phyloP scores from a whole-genome alignment of 1,140 invertebrate genomes.

The Harlomillsia oculata region DNA sequence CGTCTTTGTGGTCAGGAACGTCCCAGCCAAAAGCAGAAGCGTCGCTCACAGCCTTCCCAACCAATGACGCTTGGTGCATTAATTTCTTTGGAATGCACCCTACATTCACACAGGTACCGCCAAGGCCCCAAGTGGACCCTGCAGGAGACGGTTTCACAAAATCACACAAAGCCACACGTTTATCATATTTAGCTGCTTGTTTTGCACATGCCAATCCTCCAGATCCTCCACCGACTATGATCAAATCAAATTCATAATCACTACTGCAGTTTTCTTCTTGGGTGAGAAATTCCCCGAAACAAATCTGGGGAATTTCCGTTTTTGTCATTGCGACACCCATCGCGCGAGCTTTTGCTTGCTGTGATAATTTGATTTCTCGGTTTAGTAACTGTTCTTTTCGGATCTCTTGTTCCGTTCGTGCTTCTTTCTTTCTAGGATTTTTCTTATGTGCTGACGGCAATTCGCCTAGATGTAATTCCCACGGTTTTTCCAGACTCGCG shows the following conservation, averaged over 20 bases:
- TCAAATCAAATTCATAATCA: slow-evolving; percentile 52
- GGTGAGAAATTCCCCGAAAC: too few species aligned
- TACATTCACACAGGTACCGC: slow-evolving; percentile 57
- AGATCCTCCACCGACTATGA: slow-evolving; percentile 58
- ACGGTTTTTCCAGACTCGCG: too few species aligned
- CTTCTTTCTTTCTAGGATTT: too few species aligned
- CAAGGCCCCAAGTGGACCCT: slow-evolving; percentile 46
- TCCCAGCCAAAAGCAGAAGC: slow-evolving; percentile 47
- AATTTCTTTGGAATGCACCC: slow-evolving; percentile 58
- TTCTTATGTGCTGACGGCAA: too few species aligned
- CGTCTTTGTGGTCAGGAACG: background rate
- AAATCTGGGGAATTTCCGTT: too few species aligned
- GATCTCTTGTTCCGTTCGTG: too few species aligned
- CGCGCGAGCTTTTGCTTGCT: too few species aligned
- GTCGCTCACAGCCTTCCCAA: slow-evolving; percentile 40
- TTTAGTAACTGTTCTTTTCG: too few species aligned
- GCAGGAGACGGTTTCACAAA: slow-evolving; percentile 47
- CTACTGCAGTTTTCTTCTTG: too few species aligned
- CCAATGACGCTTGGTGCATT: slow-evolving; percentile 51
- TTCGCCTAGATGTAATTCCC: too few species aligned
- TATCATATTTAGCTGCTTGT: slow-evolving; percentile 44
- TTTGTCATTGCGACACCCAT: too few species aligned
- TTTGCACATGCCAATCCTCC: slow-evolving; percentile 36
- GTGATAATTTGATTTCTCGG: too few species aligned
- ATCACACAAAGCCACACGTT: slow-evolving; percentile 52